Conservation (phyloP, 2,797 vertebrate species). For the Pogoniulus pusillus region DNA sequence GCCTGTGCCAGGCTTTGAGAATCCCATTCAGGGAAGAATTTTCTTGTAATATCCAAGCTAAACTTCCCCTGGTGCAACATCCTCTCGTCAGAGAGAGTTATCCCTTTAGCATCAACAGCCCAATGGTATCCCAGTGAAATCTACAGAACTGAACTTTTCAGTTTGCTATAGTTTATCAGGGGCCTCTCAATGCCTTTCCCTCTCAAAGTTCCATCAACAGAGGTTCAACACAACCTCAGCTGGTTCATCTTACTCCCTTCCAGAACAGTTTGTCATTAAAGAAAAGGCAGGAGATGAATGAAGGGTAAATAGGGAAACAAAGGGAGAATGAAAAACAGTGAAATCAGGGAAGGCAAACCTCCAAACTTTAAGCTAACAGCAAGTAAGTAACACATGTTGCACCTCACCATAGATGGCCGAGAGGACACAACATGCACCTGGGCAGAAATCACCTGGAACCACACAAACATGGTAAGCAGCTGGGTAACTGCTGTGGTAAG, state of each 20-base stretch:
- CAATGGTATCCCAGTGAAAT: not conserved
- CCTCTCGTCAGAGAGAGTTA: not conserved
- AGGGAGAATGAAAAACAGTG: not conserved
- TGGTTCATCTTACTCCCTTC: accelerated
- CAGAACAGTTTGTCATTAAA: not conserved
- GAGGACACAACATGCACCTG: not conserved
- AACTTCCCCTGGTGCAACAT: too few species aligned
- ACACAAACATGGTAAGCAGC: not conserved
- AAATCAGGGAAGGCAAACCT: not conserved
- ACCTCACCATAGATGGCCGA: not conserved
- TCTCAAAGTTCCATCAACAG: not conserved
- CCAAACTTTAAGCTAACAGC: not conserved
- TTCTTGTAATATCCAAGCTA: too few species aligned
- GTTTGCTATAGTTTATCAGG: not conserved
- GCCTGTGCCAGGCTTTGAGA: too few species aligned
- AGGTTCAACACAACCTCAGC: not conserved
- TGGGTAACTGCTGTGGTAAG: not conserved
- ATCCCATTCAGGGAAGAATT: too few species aligned
- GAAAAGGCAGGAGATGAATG: not conserved
- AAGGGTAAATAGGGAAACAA: not conserved
- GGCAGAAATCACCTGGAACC: not conserved
- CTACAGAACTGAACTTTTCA: not conserved
- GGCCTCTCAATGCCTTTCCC: not conserved
- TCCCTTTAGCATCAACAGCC: not conserved
- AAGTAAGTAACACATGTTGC: not conserved